Evolutionary conservation across 1,140 invertebrate species (phyloP), one percentile per base, ranked within the genome.

Genomic region (Maniola jurtina): DNA sequence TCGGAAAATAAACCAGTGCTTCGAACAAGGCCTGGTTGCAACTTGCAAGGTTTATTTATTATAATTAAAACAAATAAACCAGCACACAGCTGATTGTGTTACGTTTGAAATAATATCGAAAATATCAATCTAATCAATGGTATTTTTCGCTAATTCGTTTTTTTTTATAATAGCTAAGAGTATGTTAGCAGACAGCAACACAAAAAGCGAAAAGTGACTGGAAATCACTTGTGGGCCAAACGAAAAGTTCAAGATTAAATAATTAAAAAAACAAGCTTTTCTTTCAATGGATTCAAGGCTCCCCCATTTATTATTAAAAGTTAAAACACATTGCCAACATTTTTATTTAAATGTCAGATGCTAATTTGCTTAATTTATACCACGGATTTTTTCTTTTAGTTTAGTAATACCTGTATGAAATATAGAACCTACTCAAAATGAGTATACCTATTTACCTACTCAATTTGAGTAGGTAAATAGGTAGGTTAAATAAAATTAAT

Each of bases 31-130:
- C 62, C 62, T 57, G 55, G 52, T 54, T 47, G 52, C 62, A 57
- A 57, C 40, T 54, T 47, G 52, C 62, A 57, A 57, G 40, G 40
- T 64, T 64, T 38, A 52, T 54, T 47, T 35, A 40, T 47, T 64
- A 47, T 64, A 56, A 63, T 63, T 63, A 63, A 64, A 57, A 45
- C 36, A 64, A 64, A 55, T 6, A 64, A 64, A 64, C 62, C 55
- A 47, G 54, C n/a, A 64, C 61, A 36, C 52, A 47, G 33, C 57
- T 45, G 36, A 47, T 63, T 63, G 50, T 50, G 47, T 16, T 56
- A 63, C 52, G n/a, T 42, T 36, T 63, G 25, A 14, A 52, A 6
- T 9, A n/a, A n/a, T n/a, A 13, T 47, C 45, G n/a, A 13, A 8
- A n/a, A 8, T 47, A 14, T 14, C 13, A 47, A 13, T 47, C 45